phyloP scores from a whole-genome alignment of 2,888 invertebrate species.

The Leptinotarsa tumamoca region DNA sequence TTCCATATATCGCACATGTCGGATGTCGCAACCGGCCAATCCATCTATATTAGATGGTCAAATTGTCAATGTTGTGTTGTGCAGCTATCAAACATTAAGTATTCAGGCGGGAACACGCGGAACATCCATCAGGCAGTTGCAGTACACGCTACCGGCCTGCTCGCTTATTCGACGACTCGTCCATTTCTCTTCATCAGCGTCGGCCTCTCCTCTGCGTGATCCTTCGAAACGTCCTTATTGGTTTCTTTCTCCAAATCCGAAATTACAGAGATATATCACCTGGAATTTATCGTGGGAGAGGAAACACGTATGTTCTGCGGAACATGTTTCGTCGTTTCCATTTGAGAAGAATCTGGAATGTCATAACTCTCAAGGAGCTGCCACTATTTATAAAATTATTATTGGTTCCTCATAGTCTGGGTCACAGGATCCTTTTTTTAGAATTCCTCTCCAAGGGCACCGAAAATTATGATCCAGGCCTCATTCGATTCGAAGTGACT shows the following conservation, averaged over 20 bases:
- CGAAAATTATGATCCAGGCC: too few species aligned
- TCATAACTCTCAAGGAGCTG: too few species aligned
- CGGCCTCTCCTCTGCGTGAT: constrained; percentile 61
- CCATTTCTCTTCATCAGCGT: constrained; percentile 65
- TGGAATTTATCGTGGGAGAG: constrained; percentile 38
- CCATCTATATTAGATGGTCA: constrained; percentile 58
- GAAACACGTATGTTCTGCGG: background rate
- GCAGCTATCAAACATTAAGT: constrained; percentile 63
- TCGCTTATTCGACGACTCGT: constrained; percentile 54
- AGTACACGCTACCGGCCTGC: constrained; percentile 49
- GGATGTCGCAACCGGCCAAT: constrained; percentile 45
- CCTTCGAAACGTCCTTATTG: constrained; percentile 61
- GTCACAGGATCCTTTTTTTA: too few species aligned
- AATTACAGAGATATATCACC: constrained; percentile 51
- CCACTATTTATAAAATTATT: too few species aligned
- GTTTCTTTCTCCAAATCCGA: constrained; percentile 58
- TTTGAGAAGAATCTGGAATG: background rate
- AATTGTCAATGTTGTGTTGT: constrained; percentile 60
- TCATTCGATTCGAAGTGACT: too few species aligned
- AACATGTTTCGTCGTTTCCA: background rate
- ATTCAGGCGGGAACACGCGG: constrained; percentile 61
- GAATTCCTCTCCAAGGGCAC: too few species aligned
- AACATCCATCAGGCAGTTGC: constrained; percentile 61
- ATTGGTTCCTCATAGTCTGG: too few species aligned
- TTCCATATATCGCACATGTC: constrained; percentile 44